These are phyloP conservation scores for Silurus glanis DNA, from an alignment of 2,113 vertebrate species.

Conservation along the genomic window DNA sequence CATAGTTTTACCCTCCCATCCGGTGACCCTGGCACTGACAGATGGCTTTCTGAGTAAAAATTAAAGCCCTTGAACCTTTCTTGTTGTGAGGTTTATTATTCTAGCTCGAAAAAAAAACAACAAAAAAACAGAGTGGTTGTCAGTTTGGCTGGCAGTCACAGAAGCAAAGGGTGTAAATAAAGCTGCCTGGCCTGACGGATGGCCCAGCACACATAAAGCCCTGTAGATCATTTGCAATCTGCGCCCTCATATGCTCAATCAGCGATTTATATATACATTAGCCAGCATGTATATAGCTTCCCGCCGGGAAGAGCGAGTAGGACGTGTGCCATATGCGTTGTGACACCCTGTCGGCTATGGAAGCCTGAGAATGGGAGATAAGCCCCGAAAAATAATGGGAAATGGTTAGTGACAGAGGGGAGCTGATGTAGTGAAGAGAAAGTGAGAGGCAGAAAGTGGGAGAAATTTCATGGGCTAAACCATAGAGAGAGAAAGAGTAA, in stretches of 20 bases:
- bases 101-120: constrained; percentile 24
- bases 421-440: constrained; percentile 34
- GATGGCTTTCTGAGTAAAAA: constrained; percentile 49
- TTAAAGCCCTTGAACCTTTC: constrained; percentile 55
- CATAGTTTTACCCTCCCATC: constrained; percentile 53
- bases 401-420: constrained; percentile 20
- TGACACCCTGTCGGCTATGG: constrained; percentile 55
- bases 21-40: constrained; percentile 32
- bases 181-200: constrained; percentile 54
- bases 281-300: constrained; percentile 36
- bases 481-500: constrained; percentile 39
- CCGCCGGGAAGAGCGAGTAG: constrained; percentile 37
- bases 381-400: constrained; percentile 60
- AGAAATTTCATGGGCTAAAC: constrained; percentile 39
- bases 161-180: constrained; percentile 32
- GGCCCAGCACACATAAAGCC: constrained; percentile 50
- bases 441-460: constrained; percentile 42
- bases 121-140: constrained; percentile 44
- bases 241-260: constrained; percentile 45
- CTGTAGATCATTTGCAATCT: constrained; percentile 59
- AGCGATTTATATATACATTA: constrained; percentile 53
- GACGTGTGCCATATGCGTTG: constrained; percentile 40
- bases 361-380: constrained; percentile 56
- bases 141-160: constrained; percentile 7
- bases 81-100: constrained; percentile 53